These are phyloP conservation scores for Samia ricini DNA, from an alignment of 1,140 invertebrate species.

Conservation along the genomic window DNA sequence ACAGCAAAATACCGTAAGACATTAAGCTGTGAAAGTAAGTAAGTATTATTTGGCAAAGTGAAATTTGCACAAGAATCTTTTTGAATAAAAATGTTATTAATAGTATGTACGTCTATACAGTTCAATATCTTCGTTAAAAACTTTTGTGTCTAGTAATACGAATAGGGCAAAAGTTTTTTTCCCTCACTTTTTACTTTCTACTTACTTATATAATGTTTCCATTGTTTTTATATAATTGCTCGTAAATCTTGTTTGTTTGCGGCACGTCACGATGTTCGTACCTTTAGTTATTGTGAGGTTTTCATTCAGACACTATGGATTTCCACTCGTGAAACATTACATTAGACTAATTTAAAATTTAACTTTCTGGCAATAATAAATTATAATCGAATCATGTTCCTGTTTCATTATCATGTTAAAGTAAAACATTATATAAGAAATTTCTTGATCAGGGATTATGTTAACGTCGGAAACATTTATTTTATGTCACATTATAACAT, in stretches of 20 bases:
- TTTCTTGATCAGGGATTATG: no score
- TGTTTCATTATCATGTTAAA: no score
- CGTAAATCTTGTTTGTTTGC: constrained; percentile 24
- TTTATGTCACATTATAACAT: no score
- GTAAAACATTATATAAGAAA: no score
- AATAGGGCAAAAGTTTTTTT: background rate
- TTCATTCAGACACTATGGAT: no score
- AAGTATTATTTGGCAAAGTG: no score
- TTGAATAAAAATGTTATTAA: background rate
- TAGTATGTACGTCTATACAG: no score
- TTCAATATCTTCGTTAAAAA: background rate
- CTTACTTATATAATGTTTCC: background rate
- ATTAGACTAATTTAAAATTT: background rate
- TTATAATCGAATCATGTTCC: no score
- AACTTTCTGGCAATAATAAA: background rate
- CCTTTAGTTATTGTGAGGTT: background rate
- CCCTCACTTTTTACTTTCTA: background rate
- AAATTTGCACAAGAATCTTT: no score
- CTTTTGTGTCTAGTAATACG: constrained; percentile 1
- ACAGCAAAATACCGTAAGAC: no score
- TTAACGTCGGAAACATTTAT: no score
- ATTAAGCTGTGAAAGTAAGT: no score
- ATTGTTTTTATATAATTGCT: constrained; percentile 23
- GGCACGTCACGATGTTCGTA: background rate
- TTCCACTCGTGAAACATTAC: background rate